A percentile compares a stretch with the other conserved stretches of the same genome.
Evolutionary conservation across 2,113 vertebrate genomes (phyloP).

Genomic region (Puma concolor): DNA sequence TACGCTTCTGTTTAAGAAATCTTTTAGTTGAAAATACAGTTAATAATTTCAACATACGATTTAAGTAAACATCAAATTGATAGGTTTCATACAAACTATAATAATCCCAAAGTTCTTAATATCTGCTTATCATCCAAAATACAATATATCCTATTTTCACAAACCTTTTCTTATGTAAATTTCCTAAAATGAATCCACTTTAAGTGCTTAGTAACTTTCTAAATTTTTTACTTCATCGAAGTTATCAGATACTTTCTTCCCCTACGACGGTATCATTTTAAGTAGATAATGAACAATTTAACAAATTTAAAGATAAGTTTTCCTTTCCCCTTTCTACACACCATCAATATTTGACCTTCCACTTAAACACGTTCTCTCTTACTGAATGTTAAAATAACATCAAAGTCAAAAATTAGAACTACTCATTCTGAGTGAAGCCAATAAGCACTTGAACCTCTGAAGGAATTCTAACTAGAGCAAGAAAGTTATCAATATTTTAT

Average conservation of each 20-base stretch:
- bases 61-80: conserved; percentile 76
- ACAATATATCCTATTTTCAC: conserved; percentile 79
- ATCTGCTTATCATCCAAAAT: conserved; percentile 83
- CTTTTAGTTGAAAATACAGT: neutral
- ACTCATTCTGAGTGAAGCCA: neutral
- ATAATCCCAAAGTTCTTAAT: conserved; percentile 76
- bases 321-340: neutral
- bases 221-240: neutral
- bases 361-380: conserved; percentile 28
- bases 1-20: neutral
- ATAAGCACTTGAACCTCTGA: conserved; percentile 55
- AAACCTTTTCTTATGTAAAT: conserved; percentile 75
- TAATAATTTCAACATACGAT: conserved; percentile 59
- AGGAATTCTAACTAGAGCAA: conserved; percentile 51
- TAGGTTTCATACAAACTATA: conserved; percentile 77
- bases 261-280: neutral
- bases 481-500: conserved; percentile 81
- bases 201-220: conserved; percentile 36
- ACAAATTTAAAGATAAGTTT: neutral
- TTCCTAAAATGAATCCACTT: conserved; percentile 73
- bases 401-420: conserved; percentile 44
- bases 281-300: neutral
- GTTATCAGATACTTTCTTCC: neutral
- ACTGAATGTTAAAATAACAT: conserved; percentile 18
- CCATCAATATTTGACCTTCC: conserved; percentile 49